Conservation (phyloP, 2,888 invertebrate genomes). For the Pelosia muscerda region DNA sequence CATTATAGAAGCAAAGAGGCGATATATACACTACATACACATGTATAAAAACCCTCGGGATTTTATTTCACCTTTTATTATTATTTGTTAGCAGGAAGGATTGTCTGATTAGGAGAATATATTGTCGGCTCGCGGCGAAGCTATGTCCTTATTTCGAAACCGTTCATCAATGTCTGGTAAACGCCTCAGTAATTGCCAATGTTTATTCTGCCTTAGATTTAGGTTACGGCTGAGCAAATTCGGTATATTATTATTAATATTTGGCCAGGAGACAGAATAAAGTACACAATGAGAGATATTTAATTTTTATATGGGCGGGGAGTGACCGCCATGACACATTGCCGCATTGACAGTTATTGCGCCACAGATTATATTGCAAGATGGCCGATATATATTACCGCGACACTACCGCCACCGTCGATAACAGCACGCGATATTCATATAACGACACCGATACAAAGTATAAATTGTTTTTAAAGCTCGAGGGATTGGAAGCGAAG, state of each 20-base stretch:
- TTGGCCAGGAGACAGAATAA: background rate
- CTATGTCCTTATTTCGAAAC: slow-evolving; percentile 56
- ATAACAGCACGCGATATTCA: slow-evolving; percentile 19
- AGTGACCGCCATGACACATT: slow-evolving; percentile 51
- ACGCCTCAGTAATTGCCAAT: slow-evolving; percentile 43
- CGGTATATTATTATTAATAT: slow-evolving; percentile 3
- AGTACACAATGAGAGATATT: background rate
- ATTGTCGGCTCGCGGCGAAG: slow-evolving; percentile 48
- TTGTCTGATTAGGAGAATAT: slow-evolving; percentile 47
- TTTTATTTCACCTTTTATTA: slow-evolving; percentile 18
- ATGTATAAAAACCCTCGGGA: slow-evolving; percentile 16
- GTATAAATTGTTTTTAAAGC: background rate
- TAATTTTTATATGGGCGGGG: slow-evolving; percentile 5
- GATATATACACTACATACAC: no score
- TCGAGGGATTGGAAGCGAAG: background rate
- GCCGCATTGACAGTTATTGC: slow-evolving; percentile 58
- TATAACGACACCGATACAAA: slow-evolving; percentile 15
- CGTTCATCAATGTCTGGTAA: slow-evolving; percentile 58
- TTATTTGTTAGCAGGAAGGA: slow-evolving; percentile 30
- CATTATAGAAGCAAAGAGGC: no score
- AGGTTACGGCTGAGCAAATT: background rate
- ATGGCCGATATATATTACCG: slow-evolving; percentile 53
- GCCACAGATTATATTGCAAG: slow-evolving; percentile 64
- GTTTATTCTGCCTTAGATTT: slow-evolving; percentile 21
- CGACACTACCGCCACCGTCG: slow-evolving; percentile 40